Base-by-base conservation (phyloP, 2,888 invertebrate genomes). In the Dasysyrphus albostriatus region DNA sequence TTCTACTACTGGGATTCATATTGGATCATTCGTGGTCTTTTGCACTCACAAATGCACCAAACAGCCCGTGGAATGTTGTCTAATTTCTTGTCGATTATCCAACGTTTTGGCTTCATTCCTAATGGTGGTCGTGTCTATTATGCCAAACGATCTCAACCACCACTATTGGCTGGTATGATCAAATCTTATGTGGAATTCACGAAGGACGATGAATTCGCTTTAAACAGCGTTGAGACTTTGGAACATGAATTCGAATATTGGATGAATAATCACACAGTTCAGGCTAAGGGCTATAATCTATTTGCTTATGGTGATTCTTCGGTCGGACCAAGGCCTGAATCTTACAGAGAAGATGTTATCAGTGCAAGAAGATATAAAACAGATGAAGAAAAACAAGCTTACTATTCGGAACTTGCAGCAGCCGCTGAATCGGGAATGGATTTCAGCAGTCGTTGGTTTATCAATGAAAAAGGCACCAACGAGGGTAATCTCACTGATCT, bases 391-490 rank as follows among this genome's bases (percentile, higher is more conserved):
- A 95, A 94, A 88, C 95, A 96, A 88, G 94, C 94, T 42, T 94
- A 96, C 88, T 98, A 97, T 91, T 95, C 96, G 0, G 96, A 98
- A 91, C 90, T 98, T 34, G 98, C 98, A 90, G 96, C 98, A 0
- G 98, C 96, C 0, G 98, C 98, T 0, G 98, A 98, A 92, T 98
- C 98, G 0, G 99, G 99, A 2, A 98, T 98, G 98, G 98, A 99
- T 92, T 99, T 98, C 93, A 98, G 97, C 0, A 96, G 96, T 1
- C 94, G 98, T 67, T 98, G 98, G 98, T 97, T 97, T 91, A 95
- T 96, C 80, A 91, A 92, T 61, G 93, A 94, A 3, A 94, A 95
- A 72, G 95, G 95, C 19, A 95, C 95, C 0, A 95, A 95, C 89
- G 94, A 94, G 93, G 96, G 96, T 94, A 93, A 91, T 90, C 93